Conservation (phyloP, 2,888 invertebrate species). For the Baccha elongata region DNA sequence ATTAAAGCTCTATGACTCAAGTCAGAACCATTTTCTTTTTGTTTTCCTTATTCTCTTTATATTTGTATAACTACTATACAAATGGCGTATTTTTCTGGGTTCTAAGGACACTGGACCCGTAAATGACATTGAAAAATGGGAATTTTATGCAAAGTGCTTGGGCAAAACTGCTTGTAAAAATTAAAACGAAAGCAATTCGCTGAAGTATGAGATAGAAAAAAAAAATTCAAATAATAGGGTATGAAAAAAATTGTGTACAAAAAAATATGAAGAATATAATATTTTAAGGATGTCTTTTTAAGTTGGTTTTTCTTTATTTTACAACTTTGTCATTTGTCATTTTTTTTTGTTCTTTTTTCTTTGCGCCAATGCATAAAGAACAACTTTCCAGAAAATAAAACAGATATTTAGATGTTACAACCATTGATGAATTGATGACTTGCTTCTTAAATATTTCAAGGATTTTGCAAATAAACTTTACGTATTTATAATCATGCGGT, state of each 20-base stretch:
- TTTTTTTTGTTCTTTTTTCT: constrained; percentile 15
- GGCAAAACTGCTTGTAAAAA: constrained; percentile 69
- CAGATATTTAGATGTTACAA: not conserved
- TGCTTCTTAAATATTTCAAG: no score
- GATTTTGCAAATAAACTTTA: no score
- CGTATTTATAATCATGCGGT: no score
- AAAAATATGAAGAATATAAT: constrained; percentile 42
- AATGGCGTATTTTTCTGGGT: constrained; percentile 47
- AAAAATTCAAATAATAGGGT: constrained; percentile 17
- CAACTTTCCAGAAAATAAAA: not conserved
- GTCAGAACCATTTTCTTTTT: constrained; percentile 45
- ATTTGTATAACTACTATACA: not conserved
- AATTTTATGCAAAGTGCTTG: constrained; percentile 80
- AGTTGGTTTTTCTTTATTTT: constrained; percentile 40
- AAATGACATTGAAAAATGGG: constrained; percentile 81
- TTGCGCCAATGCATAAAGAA: not conserved
- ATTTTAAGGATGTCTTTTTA: constrained; percentile 49
- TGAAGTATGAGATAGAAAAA: constrained; percentile 26
- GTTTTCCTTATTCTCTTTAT: constrained; percentile 30
- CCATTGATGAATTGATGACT: no score
- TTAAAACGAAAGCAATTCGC: constrained; percentile 62
- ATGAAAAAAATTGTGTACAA: constrained; percentile 11
- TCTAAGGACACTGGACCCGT: constrained; percentile 64
- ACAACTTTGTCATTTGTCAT: constrained; percentile 63
- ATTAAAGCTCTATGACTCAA: constrained; percentile 55